A percentile compares a stretch with the other conserved stretches of the same genome.
Conservation (phyloP, 2,797 vertebrate species). For the Furcifer pardalis region DNA sequence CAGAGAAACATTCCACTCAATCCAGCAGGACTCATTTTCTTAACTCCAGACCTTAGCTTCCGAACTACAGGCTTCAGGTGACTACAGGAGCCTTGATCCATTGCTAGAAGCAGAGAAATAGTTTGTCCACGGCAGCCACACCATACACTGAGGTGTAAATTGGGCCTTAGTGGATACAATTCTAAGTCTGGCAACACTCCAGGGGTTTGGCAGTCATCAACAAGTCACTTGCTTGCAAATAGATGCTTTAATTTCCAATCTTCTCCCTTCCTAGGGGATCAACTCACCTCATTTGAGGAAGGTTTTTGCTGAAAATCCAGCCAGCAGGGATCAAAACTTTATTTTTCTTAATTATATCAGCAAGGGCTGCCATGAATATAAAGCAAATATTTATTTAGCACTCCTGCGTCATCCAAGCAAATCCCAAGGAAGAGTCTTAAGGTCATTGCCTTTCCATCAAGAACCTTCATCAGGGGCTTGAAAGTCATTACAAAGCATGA, state of each 20-base stretch:
- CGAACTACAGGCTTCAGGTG: neutral
- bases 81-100: no score
- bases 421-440: constrained; percentile 30
- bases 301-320: constrained; percentile 44
- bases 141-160: neutral
- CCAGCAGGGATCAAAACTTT: constrained; percentile 6
- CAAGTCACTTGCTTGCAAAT: constrained; percentile 46
- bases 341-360: constrained; percentile 37
- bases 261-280: constrained; percentile 33
- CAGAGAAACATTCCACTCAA: neutral
- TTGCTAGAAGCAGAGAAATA: neutral
- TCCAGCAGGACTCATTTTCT: neutral
- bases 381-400: constrained; percentile 60
- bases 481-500: neutral
- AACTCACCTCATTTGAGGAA: constrained; percentile 29
- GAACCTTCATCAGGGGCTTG: neutral
- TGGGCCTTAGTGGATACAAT: neutral
- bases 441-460: neutral
- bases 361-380: constrained; percentile 10
- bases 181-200: neutral
- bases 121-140: neutral
- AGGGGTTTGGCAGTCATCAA: constrained; percentile 22
- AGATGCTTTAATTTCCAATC: constrained; percentile 40
- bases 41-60: no score
- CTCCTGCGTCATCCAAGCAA: constrained; percentile 38